A percentile compares a stretch with the other conserved stretches of the same genome.
Evolutionary conservation across 1,140 invertebrate genomes (phyloP).

Genomic region (Hyphantria cunea): DNA sequence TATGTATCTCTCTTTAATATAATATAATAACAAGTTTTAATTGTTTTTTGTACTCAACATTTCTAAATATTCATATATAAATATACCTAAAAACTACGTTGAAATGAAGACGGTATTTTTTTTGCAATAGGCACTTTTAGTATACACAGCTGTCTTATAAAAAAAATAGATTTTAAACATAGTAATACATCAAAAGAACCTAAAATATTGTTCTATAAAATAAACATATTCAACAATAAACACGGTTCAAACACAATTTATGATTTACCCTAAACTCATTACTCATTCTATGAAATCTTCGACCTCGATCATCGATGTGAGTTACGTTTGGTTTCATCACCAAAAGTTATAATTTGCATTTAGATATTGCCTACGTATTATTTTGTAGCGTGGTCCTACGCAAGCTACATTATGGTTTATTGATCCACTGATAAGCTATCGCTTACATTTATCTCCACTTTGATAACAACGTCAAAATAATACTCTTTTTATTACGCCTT

Average conservation of each 20-base stretch:
- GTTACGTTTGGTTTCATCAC: constrained; percentile 9
- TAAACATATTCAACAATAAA: not conserved
- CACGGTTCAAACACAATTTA: not conserved
- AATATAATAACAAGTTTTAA: too few species aligned
- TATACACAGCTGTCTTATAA: too few species aligned
- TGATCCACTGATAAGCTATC: constrained; percentile 71
- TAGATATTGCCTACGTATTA: constrained; percentile 32
- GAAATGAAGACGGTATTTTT: too few species aligned
- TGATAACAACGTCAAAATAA: constrained; percentile 38
- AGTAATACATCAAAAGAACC: too few species aligned
- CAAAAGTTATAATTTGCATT: constrained; percentile 22
- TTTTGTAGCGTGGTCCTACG: constrained; percentile 32
- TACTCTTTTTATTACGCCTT: constrained; percentile 30
- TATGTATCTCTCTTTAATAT: too few species aligned
- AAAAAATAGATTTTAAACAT: too few species aligned
- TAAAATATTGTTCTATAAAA: too few species aligned
- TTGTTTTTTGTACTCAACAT: too few species aligned
- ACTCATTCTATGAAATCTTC: not conserved
- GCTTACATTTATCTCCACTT: constrained; percentile 55
- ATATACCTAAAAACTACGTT: too few species aligned
- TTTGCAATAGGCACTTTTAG: too few species aligned
- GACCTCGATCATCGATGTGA: too few species aligned
- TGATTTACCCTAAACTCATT: not conserved
- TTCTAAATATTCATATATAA: too few species aligned
- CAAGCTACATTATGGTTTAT: constrained; percentile 59